Conservation (phyloP, 2,797 vertebrate species). For the Periparus ater region DNA sequence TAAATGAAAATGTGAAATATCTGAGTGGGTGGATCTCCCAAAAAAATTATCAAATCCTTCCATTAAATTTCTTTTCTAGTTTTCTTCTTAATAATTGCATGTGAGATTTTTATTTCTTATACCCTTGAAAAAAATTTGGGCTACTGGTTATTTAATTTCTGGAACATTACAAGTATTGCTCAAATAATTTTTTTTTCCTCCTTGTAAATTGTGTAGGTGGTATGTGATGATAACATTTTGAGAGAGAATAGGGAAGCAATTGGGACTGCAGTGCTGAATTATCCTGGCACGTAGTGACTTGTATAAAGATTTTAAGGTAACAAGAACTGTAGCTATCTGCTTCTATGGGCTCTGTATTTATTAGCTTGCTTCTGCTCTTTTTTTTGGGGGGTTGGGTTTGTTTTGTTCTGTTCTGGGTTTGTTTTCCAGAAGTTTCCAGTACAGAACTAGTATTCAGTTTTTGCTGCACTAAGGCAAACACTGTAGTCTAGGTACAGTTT, state of each 20-base stretch:
- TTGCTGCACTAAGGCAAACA: background rate
- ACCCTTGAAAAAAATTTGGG: background rate
- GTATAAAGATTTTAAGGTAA: conserved; percentile 21
- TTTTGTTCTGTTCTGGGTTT: background rate
- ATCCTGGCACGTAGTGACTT: conserved; percentile 32
- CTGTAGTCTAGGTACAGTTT: background rate
- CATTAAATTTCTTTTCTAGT: background rate
- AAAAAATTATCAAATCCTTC: background rate
- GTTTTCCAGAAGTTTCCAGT: background rate
- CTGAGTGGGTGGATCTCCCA: background rate
- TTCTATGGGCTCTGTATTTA: background rate
- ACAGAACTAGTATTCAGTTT: background rate
- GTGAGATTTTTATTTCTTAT: background rate
- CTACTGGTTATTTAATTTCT: background rate
- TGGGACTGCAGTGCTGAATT: conserved; percentile 13
- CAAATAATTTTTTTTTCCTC: background rate
- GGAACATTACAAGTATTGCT: background rate
- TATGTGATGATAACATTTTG: conserved; percentile 22
- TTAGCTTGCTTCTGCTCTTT: background rate
- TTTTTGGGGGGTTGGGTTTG: background rate
- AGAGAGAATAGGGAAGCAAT: conserved; percentile 39
- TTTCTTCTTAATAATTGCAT: background rate
- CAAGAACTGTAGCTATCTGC: background rate
- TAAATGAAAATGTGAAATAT: background rate
- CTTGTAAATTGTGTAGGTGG: conserved; percentile 33